Evolutionary conservation across 2,888 invertebrate species (phyloP).

Genomic region (Stenurella melanura): DNA sequence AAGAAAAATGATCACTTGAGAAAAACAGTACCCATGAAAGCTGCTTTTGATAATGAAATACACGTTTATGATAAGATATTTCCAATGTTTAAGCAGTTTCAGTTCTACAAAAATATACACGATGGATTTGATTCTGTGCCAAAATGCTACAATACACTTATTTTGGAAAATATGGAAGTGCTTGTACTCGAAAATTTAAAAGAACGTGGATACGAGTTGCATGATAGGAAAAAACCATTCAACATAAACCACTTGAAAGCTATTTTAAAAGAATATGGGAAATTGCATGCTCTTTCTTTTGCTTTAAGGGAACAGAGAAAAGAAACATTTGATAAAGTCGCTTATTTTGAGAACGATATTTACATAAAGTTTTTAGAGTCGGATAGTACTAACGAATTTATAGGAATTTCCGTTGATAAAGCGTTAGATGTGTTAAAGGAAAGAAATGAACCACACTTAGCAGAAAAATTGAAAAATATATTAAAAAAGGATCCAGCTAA

Average conservation of each 20-base stretch:
- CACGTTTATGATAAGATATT: slow-evolving; percentile 42
- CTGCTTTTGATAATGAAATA: neutral
- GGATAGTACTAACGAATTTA: neutral
- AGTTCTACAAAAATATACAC: neutral
- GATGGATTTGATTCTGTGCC: slow-evolving; percentile 40
- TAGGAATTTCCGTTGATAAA: neutral
- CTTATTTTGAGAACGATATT: neutral
- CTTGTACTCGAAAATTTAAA: slow-evolving; percentile 54
- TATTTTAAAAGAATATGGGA: slow-evolving; percentile 55
- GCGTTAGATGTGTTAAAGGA: neutral
- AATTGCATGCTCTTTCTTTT: slow-evolving; percentile 57
- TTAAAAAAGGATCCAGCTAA: slow-evolving; percentile 26
- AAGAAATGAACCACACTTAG: slow-evolving; percentile 8
- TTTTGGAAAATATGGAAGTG: slow-evolving; percentile 45
- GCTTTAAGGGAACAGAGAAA: slow-evolving; percentile 53
- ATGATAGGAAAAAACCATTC: slow-evolving; percentile 45
- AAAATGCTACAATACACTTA: slow-evolving; percentile 42
- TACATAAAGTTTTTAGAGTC: neutral
- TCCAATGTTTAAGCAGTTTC: slow-evolving; percentile 42
- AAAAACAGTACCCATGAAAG: slow-evolving; percentile 21
- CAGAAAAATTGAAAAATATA: slow-evolving; percentile 30
- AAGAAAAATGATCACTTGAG: neutral
- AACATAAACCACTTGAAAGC: slow-evolving; percentile 43
- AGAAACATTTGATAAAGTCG: neutral
- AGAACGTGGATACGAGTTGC: slow-evolving; percentile 44